Conservation (phyloP, 2,113 vertebrate genomes). For the Hystrix brachyura region DNA sequence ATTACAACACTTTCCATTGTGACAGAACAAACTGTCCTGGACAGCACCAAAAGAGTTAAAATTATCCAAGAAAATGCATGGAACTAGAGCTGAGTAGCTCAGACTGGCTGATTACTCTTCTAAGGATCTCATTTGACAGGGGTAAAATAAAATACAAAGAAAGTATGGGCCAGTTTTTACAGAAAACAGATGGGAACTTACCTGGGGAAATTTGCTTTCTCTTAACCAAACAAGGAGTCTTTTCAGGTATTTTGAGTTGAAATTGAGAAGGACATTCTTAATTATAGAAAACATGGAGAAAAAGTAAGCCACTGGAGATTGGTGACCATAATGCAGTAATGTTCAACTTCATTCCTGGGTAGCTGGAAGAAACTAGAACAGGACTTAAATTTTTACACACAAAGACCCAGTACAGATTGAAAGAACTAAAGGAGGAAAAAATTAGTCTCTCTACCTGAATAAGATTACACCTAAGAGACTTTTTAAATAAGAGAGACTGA, state of each 20-base stretch:
- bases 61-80: constrained; percentile 44
- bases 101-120: constrained; percentile 65
- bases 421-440: background rate
- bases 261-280: constrained; percentile 80
- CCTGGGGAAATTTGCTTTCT: constrained; percentile 79
- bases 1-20: background rate
- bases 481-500: background rate
- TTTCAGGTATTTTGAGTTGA: constrained; percentile 78
- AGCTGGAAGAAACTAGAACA: background rate
- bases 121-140: constrained; percentile 54
- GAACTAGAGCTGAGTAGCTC: constrained; percentile 31
- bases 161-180: constrained; percentile 68
- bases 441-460: background rate
- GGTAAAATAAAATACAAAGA: constrained; percentile 71
- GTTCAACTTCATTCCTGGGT: constrained; percentile 32
- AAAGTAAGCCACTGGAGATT: constrained; percentile 32
- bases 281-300: constrained; percentile 67
- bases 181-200: constrained; percentile 81
- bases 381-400: constrained; percentile 49
- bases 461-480: background rate
- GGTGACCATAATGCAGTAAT: constrained; percentile 54
- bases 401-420: background rate
- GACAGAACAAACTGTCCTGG: background rate
- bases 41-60: constrained; percentile 65
- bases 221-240: constrained; percentile 74